Percentiles rank a stretch among this genome's conserved stretches.
These are phyloP conservation scores for Dysmachus trigonus DNA, from an alignment of 2,888 invertebrate species.

Conservation along the genomic window DNA sequence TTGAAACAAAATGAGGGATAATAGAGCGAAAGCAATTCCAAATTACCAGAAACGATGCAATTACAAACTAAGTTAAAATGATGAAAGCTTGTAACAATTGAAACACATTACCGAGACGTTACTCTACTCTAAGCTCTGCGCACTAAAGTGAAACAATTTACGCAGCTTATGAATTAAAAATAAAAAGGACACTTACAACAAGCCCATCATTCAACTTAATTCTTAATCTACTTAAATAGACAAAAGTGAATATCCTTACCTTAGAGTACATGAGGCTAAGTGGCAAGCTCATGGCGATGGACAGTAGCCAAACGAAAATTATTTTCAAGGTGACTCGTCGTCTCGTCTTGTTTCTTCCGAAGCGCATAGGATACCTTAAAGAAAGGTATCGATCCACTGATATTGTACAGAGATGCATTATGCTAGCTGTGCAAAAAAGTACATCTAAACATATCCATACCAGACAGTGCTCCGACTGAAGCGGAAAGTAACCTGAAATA, in stretches of 20 bases:
- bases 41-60: too few species aligned
- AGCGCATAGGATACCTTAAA: conserved; percentile 91
- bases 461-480: conserved; percentile 86
- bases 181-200: neutral
- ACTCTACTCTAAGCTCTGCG: too few species aligned
- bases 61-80: too few species aligned
- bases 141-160: too few species aligned
- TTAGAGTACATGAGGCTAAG: conserved; percentile 88
- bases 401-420: conserved; percentile 96
- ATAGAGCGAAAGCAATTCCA: too few species aligned
- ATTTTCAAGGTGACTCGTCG: conserved; percentile 88
- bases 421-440: conserved; percentile 94
- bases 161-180: too few species aligned
- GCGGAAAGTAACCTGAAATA: conserved; percentile 80
- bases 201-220: neutral
- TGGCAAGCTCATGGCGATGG: conserved; percentile 91
- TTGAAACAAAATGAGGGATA: too few species aligned
- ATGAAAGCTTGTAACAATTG: too few species aligned
- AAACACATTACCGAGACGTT: too few species aligned
- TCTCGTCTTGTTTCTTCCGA: conserved; percentile 88
- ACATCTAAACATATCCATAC: conserved; percentile 96
- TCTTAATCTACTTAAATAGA: neutral
- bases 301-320: conserved; percentile 91
- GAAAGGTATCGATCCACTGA: conserved; percentile 94
- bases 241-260: conserved; percentile 65